These are phyloP conservation scores for Rhysida immarginata DNA, from an alignment of 1,140 invertebrate species.

Conservation along the genomic window DNA sequence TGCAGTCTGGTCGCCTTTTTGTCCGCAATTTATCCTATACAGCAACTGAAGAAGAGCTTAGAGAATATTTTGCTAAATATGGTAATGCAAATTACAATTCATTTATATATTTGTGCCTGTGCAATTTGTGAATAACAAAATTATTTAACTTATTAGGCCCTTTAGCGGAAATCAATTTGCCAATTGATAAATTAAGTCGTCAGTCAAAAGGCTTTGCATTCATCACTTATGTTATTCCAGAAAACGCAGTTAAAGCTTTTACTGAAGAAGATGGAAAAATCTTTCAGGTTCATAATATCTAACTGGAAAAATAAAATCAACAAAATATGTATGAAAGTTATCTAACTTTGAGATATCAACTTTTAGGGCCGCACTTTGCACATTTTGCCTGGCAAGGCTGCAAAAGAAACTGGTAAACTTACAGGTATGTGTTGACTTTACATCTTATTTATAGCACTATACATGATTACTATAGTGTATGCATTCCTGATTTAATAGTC, in stretches of 20 bases:
- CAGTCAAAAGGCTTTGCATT: conserved; percentile 88
- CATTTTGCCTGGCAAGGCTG: conserved; percentile 69
- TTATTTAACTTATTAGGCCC: conserved; percentile 41
- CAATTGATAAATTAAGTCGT: conserved; percentile 67
- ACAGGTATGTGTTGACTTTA: not conserved
- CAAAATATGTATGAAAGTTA: not conserved
- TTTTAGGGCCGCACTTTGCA: conserved; percentile 74
- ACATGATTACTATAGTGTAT: not conserved
- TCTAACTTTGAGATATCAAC: not conserved
- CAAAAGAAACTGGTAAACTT: conserved; percentile 21
- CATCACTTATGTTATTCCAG: conserved; percentile 85
- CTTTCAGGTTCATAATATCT: conserved; percentile 42
- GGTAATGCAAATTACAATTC: no score
- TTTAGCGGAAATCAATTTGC: conserved; percentile 72
- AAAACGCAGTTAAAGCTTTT: conserved; percentile 84
- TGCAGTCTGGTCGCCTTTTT: conserved; percentile 87
- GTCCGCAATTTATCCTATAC: conserved; percentile 83
- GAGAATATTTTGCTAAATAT: conserved; percentile 68
- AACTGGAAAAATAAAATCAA: not conserved
- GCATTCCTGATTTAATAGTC: not conserved
- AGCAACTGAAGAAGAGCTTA: conserved; percentile 73
- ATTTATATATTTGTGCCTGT: no score
- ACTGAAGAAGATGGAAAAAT: conserved; percentile 70
- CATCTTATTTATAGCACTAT: not conserved
- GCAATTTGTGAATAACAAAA: no score